Evolutionary conservation across 2,888 invertebrate genomes (phyloP), one percentile per base, ranked within the genome.

Genomic region (Tachina grossa): DNA sequence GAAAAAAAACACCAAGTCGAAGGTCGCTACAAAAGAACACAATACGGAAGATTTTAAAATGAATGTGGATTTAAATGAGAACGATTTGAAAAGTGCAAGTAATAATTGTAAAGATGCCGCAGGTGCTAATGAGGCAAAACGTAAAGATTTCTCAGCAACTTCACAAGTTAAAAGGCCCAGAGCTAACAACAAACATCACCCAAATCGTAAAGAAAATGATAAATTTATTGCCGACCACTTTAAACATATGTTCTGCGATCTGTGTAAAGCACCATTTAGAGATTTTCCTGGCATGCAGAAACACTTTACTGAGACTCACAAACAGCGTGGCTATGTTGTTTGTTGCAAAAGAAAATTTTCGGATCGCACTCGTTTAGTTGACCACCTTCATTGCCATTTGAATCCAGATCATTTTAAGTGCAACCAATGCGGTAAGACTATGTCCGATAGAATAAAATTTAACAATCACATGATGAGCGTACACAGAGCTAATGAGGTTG

Each of bases 401-500:
- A 90, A 93, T 89, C 92, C 92, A 2, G 92, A 92, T 79, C 90
- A 91, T 82, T 93, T 92, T 71, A 92, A 91, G 79, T 92, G 92
- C 43, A 86, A 88, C 2, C 88, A 90, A 41, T 92, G 92, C 76
- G 87, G 88, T 1, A 90, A 91, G 51, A 90, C 90, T 0, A 88
- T 91, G 88, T 89, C 90, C 1, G 89, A 90, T 14, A 88, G 92
- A 0, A 88, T 89, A 1, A 90, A 89, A 22, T 86, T 91, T 45
- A 53, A 68, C n/a, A 90, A 89, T 61, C 83, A 81, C 41, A 81
- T 75, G 75, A 22, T 90, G 8, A 91, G 91, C 76, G 88, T 90
- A 87, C 90, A 63, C 19, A 88, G 89, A 81, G 89, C 91, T 31
- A 89, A 90, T 16, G 86, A 88, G 11, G 87, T 85, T 11, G 90